phyloP scores from a whole-genome alignment of 1,140 invertebrate species.

The Harlomillsia oculata region DNA sequence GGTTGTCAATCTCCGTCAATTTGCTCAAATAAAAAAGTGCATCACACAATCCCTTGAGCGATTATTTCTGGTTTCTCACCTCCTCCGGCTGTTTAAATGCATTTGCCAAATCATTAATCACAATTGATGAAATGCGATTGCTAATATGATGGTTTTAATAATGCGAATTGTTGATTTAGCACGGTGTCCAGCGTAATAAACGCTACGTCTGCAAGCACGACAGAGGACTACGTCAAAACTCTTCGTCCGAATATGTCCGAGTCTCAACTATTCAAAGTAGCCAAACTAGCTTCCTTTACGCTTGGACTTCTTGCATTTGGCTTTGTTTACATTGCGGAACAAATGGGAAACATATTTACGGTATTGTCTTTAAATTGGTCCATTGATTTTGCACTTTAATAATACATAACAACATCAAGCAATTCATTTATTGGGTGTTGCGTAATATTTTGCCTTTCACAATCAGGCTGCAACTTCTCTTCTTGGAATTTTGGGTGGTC shows the following conservation, averaged over 20 bases:
- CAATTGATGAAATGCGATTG: too few relatives aligned
- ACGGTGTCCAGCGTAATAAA: conserved; percentile 25
- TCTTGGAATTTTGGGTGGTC: conserved; percentile 51
- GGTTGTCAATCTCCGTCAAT: conserved; percentile 30
- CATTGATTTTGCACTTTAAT: background rate
- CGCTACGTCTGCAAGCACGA: conserved; percentile 11
- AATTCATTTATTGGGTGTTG: background rate
- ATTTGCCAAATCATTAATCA: too few relatives aligned
- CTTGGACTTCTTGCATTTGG: conserved; percentile 18
- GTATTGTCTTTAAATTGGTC: background rate
- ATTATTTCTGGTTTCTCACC: too few relatives aligned
- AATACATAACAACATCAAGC: background rate
- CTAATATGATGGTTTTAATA: background rate
- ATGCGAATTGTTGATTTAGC: background rate
- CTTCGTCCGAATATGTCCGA: conserved; percentile 14
- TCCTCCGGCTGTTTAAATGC: too few relatives aligned
- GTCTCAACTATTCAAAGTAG: conserved; percentile 2
- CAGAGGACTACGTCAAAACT: conserved; percentile 26
- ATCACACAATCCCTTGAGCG: too few relatives aligned
- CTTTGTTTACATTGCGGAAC: conserved; percentile 22
- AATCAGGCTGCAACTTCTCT: conserved; percentile 24
- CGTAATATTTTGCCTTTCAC: background rate
- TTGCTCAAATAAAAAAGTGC: too few relatives aligned
- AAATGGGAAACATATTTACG: conserved; percentile 28
- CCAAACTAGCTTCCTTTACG: conserved; percentile 5